Evolutionary conservation across 2,113 vertebrate genomes (phyloP).

Genomic region (Lasiurus cinereus): DNA sequence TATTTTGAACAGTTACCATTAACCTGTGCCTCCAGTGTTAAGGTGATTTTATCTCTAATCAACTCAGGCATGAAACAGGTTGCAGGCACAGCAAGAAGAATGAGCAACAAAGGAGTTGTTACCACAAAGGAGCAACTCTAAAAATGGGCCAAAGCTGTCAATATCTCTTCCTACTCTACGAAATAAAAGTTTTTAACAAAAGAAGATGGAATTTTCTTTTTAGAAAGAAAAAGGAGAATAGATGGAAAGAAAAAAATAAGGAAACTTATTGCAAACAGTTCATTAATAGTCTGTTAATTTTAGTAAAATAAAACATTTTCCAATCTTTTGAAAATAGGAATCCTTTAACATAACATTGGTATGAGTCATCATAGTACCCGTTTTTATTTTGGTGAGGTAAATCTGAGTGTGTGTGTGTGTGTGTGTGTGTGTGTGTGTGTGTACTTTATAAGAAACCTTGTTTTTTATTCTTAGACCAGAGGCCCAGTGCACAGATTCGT

Average conservation of each 20-base stretch:
- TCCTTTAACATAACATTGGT: background rate
- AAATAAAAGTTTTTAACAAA: background rate
- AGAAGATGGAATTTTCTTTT: background rate
- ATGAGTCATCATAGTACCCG: background rate
- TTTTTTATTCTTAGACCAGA: background rate
- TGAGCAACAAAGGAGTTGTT: constrained; percentile 67
- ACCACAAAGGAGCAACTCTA: constrained; percentile 26
- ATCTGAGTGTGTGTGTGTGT: background rate
- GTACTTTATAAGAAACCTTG: background rate
- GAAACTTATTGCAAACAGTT: background rate
- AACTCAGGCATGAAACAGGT: constrained; percentile 64
- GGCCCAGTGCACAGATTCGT: too few species aligned
- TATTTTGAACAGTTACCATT: constrained; percentile 52
- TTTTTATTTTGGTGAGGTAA: background rate
- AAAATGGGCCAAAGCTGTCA: constrained; percentile 53
- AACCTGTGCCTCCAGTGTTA: constrained; percentile 62
- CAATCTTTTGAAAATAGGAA: constrained; percentile 21
- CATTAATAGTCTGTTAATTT: background rate
- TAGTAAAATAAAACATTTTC: constrained; percentile 28
- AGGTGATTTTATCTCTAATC: constrained; percentile 54
- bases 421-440: background rate
- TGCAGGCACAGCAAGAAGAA: constrained; percentile 65
- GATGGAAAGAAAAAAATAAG: background rate
- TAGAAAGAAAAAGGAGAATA: background rate
- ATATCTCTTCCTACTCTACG: background rate